A percentile compares a stretch with the other conserved stretches of the same genome.
phyloP scores from a whole-genome alignment of 2,113 vertebrate genomes.

The Forbesichthys papilliferus region DNA sequence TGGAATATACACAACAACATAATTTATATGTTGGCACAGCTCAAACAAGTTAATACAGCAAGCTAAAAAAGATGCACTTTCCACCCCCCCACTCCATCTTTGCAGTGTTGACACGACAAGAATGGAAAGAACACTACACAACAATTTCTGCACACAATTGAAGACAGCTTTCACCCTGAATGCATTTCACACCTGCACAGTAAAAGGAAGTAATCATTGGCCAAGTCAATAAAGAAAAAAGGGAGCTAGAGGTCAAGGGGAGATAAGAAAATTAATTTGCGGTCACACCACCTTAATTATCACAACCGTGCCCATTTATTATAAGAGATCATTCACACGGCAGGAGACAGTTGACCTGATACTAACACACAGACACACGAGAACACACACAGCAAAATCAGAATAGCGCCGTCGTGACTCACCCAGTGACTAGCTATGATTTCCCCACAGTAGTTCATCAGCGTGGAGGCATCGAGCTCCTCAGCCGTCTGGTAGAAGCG shows the following conservation, averaged over 20 bases:
- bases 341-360: background rate
- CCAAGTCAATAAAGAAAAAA: background rate
- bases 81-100: too few species aligned
- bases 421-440: constrained; percentile 99
- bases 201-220: background rate
- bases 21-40: too few species aligned
- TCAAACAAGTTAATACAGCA: too few species aligned
- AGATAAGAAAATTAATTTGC: constrained; percentile 8
- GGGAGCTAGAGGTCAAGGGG: background rate
- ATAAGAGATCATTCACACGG: too few species aligned
- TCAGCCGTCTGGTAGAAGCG: constrained; percentile 98
- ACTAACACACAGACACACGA: background rate
- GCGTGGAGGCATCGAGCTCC: constrained; percentile 87
- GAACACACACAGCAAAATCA: background rate
- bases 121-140: too few species aligned
- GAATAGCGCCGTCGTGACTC: constrained; percentile 54
- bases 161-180: background rate
- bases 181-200: background rate
- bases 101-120: too few species aligned
- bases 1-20: too few species aligned
- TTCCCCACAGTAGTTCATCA: constrained; percentile 97
- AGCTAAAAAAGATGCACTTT: too few species aligned
- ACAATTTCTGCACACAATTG: too few species aligned
- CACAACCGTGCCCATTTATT: too few species aligned
- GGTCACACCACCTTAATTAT: too few species aligned